Evolutionary conservation across 2,888 invertebrate species (phyloP).

Genomic region (Hirudinaria manillensis): DNA sequence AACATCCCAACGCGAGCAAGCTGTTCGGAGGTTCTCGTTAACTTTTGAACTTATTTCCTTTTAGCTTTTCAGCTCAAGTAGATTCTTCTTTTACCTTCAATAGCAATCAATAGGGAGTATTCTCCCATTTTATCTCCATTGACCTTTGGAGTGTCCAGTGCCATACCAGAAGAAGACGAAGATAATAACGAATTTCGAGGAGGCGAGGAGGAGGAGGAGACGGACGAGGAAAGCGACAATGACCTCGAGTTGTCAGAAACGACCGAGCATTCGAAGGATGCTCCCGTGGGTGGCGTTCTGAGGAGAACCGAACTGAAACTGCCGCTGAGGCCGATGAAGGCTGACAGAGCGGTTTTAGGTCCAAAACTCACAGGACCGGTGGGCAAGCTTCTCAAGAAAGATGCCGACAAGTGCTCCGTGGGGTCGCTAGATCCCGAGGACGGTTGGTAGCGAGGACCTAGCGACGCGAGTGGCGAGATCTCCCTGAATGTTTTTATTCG

Average conservation of each 20-base stretch:
- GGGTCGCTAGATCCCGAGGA: conserved; percentile 14
- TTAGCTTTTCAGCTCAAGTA: neutral
- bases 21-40: neutral
- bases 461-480: neutral
- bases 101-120: conserved; percentile 2
- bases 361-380: neutral
- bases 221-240: neutral
- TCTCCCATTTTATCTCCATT: conserved; percentile 21
- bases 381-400: neutral
- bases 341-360: neutral
- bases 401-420: neutral
- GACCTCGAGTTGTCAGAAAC: neutral
- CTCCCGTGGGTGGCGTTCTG: neutral
- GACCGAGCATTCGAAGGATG: neutral
- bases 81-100: neutral
- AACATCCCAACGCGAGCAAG: neutral
- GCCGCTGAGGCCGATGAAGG: neutral
- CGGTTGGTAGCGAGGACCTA: neutral
- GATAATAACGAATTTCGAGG: neutral
- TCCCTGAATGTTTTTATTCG: neutral
- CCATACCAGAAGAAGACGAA: conserved; percentile 19
- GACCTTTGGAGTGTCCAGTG: conserved; percentile 12
- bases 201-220: neutral
- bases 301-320: conserved; percentile 1
- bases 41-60: neutral